Base-by-base conservation (phyloP, 2,888 invertebrate genomes). In the Harmothoe impar region DNA sequence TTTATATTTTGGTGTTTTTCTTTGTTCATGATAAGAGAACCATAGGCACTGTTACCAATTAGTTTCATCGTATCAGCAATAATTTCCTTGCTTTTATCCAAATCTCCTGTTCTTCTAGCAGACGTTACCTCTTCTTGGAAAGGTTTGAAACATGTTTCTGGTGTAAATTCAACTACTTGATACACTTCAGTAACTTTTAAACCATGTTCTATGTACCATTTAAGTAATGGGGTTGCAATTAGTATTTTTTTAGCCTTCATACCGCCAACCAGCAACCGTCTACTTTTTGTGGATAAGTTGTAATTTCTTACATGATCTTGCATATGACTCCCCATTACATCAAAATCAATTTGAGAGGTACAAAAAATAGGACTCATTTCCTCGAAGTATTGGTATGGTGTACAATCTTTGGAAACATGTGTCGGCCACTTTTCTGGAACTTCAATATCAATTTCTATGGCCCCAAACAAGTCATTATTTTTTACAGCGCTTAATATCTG, bases 11-110 rank as follows among this genome's bases (percentile, higher is more conserved):
- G n/a, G n/a, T 88, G 88, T 29, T 68, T 88, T 29, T 90, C 90
- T 72, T 88, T 62, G 31, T 86, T 43, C 52, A 90, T 86, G 0
- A 90, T 68, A 0, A 86, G 35, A 68, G 72, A 31, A 12, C 90
- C 90, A 72, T 90, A 90, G 7, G 88, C 90, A 43, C 51, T 51
- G 35, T 90, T 90, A 35, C 90, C 86, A 86, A 90, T 90, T 12
- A 90, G 52, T 72, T 90, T 90, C 62, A 56, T 86, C 35, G 90
- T 68, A 72, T 88, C 88, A 17, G 90, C 86, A 5, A 90, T 88
- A 62, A 88, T 43, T 51, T 33, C 31, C 43, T 88, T 86, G 1
- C 35, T n/a, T 29, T 77, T 35, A 62, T 90, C 88, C 10, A 35
- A 25, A 25, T 90, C 88, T 20, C 88, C 90, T 31, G n/a, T 33